Conservation (phyloP, 2,888 invertebrate species). For the Polydrusus pterygomalis region DNA sequence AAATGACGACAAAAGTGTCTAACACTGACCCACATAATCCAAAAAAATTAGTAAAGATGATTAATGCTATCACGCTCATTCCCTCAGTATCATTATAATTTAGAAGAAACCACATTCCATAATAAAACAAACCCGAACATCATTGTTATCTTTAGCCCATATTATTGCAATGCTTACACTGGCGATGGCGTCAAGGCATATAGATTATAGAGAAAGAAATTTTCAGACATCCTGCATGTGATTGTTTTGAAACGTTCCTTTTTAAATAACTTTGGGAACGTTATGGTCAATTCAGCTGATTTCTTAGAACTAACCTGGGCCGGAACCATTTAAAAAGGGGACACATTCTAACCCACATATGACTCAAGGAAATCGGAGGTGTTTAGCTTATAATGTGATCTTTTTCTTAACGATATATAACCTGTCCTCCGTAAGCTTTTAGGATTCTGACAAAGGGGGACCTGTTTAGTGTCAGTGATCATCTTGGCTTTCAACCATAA, state of each 20-base stretch:
- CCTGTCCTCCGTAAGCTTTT: conserved; percentile 53
- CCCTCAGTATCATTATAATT: too few species aligned
- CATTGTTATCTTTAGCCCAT: not conserved
- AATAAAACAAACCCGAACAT: too few species aligned
- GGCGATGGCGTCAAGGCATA: conserved; percentile 26
- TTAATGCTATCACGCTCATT: too few species aligned
- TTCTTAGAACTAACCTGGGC: conserved; percentile 48
- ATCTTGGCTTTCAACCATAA: conserved; percentile 41
- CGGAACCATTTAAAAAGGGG: conserved; percentile 34
- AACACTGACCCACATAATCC: too few species aligned
- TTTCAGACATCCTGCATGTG: conserved; percentile 33
- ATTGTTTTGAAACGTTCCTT: conserved; percentile 52
- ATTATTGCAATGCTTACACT: conserved; percentile 32
- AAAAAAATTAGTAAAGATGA: too few species aligned
- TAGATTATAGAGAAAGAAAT: conserved; percentile 25
- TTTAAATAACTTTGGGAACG: conserved; percentile 48
- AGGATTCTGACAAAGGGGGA: conserved; percentile 51
- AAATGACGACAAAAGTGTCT: too few species aligned
- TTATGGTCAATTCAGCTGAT: conserved; percentile 55
- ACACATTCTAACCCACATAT: conserved; percentile 35
- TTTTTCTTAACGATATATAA: conserved; percentile 38
- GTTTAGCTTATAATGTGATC: conserved; percentile 40
- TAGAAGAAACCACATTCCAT: too few species aligned
- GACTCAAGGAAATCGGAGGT: not conserved
- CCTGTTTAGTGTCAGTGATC: too few species aligned